phyloP scores from a whole-genome alignment of 1,140 invertebrate species.

The Diachasmimorpha longicaudata region DNA sequence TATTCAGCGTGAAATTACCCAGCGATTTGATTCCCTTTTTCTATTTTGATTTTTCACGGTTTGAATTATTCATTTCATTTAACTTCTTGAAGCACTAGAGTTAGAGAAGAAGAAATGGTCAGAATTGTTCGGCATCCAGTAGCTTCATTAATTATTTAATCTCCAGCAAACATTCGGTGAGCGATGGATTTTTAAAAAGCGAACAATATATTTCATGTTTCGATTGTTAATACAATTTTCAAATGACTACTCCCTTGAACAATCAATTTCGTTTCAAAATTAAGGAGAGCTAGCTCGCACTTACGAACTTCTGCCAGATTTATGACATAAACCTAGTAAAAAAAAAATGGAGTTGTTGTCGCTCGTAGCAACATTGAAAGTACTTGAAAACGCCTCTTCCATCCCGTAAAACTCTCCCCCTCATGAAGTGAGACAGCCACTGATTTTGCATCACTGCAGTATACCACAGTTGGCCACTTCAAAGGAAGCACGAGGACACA shows the following conservation, averaged over 20 bases:
- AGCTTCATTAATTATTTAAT: too few species aligned
- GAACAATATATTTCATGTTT: too few species aligned
- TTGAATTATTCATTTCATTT: background rate
- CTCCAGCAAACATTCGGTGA: too few species aligned
- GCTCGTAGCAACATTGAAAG: slow-evolving; percentile 7
- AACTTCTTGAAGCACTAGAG: background rate
- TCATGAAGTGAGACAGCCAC: background rate
- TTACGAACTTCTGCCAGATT: too few species aligned
- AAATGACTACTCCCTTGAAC: too few species aligned
- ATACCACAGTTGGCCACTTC: slow-evolving; percentile 35
- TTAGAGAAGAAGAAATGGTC: too few species aligned
- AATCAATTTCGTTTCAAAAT: too few species aligned
- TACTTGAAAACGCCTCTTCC: background rate
- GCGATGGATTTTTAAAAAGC: too few species aligned
- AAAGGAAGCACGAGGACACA: slow-evolving; percentile 30
- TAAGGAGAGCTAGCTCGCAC: too few species aligned
- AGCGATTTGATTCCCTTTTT: background rate
- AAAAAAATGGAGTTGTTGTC: background rate
- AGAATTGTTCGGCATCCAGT: too few species aligned
- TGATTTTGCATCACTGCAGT: slow-evolving; percentile 36
- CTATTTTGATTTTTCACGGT: slow-evolving; percentile 15
- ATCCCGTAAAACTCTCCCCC: background rate
- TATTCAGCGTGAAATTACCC: slow-evolving; percentile 25
- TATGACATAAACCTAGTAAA: background rate
- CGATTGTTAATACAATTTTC: too few species aligned